phyloP scores from a whole-genome alignment of 2,113 vertebrate genomes.

The Gallinago jamesoni region DNA sequence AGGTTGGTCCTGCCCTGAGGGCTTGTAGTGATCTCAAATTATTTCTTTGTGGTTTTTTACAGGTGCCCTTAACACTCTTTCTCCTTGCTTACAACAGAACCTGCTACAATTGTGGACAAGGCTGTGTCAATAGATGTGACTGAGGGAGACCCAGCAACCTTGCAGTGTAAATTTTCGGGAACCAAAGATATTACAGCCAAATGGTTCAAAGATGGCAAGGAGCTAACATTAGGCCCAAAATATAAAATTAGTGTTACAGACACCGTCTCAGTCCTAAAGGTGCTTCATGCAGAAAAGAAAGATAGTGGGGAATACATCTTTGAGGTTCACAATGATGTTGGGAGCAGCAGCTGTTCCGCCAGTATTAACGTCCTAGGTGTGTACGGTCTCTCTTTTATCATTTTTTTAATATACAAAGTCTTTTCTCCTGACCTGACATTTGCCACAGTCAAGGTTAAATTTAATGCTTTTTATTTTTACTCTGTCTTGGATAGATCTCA shows the following conservation, averaged over 20 bases:
- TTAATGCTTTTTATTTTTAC: slow-evolving; percentile 38
- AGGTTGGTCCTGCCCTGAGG: slow-evolving; percentile 82
- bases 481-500: slow-evolving; percentile 86
- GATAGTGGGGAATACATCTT: slow-evolving; percentile 92
- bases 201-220: slow-evolving; percentile 90
- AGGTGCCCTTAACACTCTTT: neutral
- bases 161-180: slow-evolving; percentile 93
- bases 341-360: slow-evolving; percentile 88
- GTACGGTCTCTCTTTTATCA: slow-evolving; percentile 68
- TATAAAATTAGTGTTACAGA: slow-evolving; percentile 90
- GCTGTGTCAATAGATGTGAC: slow-evolving; percentile 95
- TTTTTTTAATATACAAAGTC: neutral
- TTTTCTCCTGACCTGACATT: neutral
- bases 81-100: slow-evolving; percentile 83
- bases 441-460: neutral
- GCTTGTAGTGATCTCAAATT: neutral
- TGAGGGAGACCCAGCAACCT: slow-evolving; percentile 91
- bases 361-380: slow-evolving; percentile 88
- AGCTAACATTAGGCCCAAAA: slow-evolving; percentile 84
- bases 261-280: slow-evolving; percentile 89
- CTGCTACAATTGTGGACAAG: slow-evolving; percentile 90
- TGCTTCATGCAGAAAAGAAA: slow-evolving; percentile 86
- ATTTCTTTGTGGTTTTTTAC: neutral
- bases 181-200: slow-evolving; percentile 88
- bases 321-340: slow-evolving; percentile 93